These are phyloP conservation scores for Asteroscopus sphinx DNA, from an alignment of 2,888 invertebrate species.

Conservation along the genomic window DNA sequence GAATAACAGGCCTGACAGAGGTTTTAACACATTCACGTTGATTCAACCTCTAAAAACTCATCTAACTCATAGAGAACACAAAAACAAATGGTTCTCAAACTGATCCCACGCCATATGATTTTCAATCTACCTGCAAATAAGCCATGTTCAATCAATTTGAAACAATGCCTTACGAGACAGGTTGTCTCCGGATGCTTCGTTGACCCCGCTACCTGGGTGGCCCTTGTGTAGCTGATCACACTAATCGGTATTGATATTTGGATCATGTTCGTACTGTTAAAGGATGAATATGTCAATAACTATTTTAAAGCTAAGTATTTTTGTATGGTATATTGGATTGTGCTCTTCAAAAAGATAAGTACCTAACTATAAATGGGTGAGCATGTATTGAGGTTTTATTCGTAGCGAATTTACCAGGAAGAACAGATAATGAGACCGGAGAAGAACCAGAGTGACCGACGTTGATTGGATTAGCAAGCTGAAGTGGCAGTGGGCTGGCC, in stretches of 20 bases:
- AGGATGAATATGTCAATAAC: constrained; percentile 54
- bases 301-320: constrained; percentile 29
- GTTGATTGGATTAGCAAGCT: too few species aligned
- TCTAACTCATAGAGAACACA: not conserved
- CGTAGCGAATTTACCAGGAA: too few species aligned
- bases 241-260: constrained; percentile 60
- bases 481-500: too few species aligned
- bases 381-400: too few species aligned
- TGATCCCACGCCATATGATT: constrained; percentile 13
- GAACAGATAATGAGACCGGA: too few species aligned
- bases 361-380: too few species aligned
- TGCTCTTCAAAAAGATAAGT: too few species aligned
- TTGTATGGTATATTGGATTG: constrained; percentile 1
- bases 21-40: too few species aligned
- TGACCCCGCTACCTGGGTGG: constrained; percentile 73
- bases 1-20: too few species aligned
- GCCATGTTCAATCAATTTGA: constrained; percentile 50
- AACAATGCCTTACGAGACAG: constrained; percentile 54
- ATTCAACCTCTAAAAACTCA: too few species aligned
- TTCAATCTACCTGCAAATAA: constrained; percentile 50
- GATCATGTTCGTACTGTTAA: constrained; percentile 50
- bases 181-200: constrained; percentile 44
- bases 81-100: not conserved
- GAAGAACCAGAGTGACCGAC: too few species aligned
- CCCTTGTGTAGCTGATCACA: constrained; percentile 49